Percentiles rank a stretch among this genome's conserved stretches.
These are phyloP conservation scores for Drosophila nigricruria DNA, from an alignment of 2,888 invertebrate species.

Conservation along the genomic window DNA sequence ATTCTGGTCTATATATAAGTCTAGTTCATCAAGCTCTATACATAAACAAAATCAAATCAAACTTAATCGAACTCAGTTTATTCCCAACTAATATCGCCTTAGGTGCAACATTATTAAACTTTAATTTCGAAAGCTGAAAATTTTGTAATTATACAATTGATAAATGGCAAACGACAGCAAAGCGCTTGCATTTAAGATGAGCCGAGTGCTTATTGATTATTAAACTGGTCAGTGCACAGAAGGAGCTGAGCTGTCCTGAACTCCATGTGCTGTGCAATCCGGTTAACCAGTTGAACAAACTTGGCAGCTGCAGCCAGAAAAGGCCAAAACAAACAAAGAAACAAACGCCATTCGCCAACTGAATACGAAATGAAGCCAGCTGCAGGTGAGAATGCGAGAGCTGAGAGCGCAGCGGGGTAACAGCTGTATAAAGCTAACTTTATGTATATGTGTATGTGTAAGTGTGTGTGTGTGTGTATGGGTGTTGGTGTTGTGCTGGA, in stretches of 20 bases:
- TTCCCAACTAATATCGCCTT: not conserved
- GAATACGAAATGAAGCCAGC: constrained; percentile 61
- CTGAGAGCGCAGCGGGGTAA: not conserved
- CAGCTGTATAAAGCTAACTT: not conserved
- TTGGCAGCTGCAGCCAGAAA: constrained; percentile 34
- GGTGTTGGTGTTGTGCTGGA: constrained; percentile 16
- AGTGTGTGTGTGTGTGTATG: constrained; percentile 3
- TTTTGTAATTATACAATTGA: constrained; percentile 48
- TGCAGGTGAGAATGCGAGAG: constrained; percentile 19
- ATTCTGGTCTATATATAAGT: no score
- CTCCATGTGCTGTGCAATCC: not conserved
- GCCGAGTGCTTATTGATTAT: constrained; percentile 58
- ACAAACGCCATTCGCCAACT: constrained; percentile 44
- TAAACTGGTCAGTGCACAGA: constrained; percentile 17
- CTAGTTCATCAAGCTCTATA: no score
- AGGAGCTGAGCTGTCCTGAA: not conserved
- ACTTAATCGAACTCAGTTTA: not conserved
- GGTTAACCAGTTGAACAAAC: constrained; percentile 31
- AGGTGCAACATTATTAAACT: not conserved
- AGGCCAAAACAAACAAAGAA: constrained; percentile 39
- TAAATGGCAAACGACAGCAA: constrained; percentile 23
- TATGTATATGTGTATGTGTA: no score
- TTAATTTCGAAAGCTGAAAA: constrained; percentile 3
- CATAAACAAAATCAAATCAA: not conserved
- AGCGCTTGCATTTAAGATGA: constrained; percentile 40